Evolutionary conservation across 2,113 vertebrate genomes (phyloP), one percentile per base, ranked within the genome.

Genomic region (Marmota flaviventris): DNA sequence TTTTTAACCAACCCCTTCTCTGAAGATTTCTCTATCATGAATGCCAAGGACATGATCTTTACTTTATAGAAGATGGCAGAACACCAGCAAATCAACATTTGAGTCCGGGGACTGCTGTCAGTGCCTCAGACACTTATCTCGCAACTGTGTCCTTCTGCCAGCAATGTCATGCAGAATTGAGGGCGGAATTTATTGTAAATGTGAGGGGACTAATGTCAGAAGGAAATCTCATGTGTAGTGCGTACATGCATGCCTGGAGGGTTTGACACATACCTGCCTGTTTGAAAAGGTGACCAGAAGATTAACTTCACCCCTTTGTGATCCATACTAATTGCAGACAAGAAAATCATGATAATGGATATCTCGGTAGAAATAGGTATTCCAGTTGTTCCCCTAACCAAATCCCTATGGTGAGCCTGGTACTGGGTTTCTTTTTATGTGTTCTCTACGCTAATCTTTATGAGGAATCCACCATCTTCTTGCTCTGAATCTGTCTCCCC

Each of bases 1-100:
- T 90, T 95, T 95, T 97, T 93, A 87, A 86, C 76, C 76, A 97
- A 92, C n/a, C 16, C 53, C 69, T 83, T 92, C 85, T 96, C 75
- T 72, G 93, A 94, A 79, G 78, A 89, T 93, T 93, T 97, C 70
- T 92, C 91, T 86, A 34, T 89, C 83, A 58, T 3, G 67, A 91
- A 83, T 89, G 83, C 89, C 58, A 88, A 94, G 82, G 72, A 94
- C 70, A 37, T 17, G 53, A 65, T 96, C 91, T 95, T 79, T 94
- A 39, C 88, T 93, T 95, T 79, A 85, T 48, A 88, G 85, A 84
- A 53, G 78, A 61, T n/a, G 85, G 69, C 94, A 96, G 91, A 85
- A 86, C 48, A 93, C 75, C 58, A 90, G 97, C 82, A 91, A 96
- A 96, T 97, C 85, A 92, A 9, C 67, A 63, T 53, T 86, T 56